Evolutionary conservation across 2,797 vertebrate genomes (phyloP), one percentile per base, ranked within the genome.

Genomic region (Spondyliosoma cantharus): DNA sequence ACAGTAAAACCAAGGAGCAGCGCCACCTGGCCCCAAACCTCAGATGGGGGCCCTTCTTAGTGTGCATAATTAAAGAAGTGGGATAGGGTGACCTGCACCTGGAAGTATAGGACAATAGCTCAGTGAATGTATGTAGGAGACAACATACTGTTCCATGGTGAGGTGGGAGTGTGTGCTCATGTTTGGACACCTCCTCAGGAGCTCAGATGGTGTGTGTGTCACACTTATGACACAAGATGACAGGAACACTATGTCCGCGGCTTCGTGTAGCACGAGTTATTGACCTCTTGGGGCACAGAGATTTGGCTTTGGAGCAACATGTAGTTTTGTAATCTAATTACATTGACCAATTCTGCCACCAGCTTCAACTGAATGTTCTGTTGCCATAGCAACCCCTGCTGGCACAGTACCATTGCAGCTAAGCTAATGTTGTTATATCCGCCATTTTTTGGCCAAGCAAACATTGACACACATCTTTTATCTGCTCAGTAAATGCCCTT

Each of bases 51-150:
- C 71, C 90, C 93, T 91, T 93, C 86, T 90, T 90, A 86, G 72
- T 86, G 81, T 95, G 87, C 94, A 96, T 96, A 93, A 96, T 95
- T 96, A 86, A 96, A 92, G 82, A 82, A 78, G 82, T 79, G 78
- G 88, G 93, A 92, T 95, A 89, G 89, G 68, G 82, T 96, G 89
- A 93, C 94, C 90, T 64, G 91, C 75, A 82, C 83, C 76, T 80
- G 82, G 86, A 91, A 87, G 84, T 92, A 93, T 91, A 89, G 90
- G 83, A 83, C 82, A 85, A 89, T 77, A 71, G 84, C 84, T 75
- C 54, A 76, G 85, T 85, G 75, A 75, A 92, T 89, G 80, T 89
- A 92, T 89, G 71, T 77, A 70, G 67, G 80, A 76, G 54, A 81
- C 20, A 50, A 49, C 77, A 69, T 62, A 56, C 67, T 65, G 68